A percentile compares a stretch with the other conserved stretches of the same genome.
Evolutionary conservation across 2,888 invertebrate genomes (phyloP).

Genomic region (Aplocera efformata): DNA sequence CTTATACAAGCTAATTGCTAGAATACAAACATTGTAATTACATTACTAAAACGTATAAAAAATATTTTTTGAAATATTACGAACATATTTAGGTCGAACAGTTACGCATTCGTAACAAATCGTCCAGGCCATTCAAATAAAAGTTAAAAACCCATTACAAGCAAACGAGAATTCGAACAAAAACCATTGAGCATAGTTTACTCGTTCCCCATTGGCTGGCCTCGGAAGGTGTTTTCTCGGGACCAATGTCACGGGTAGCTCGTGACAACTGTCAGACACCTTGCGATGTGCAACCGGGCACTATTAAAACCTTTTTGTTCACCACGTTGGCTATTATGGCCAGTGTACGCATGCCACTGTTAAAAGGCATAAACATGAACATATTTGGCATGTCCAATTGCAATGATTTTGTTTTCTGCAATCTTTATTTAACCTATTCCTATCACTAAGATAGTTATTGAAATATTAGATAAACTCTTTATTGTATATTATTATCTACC

Average conservation of each 20-base stretch:
- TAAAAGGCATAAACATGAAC: slow-evolving; percentile 29
- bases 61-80: too few relatives aligned
- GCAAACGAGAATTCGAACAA: slow-evolving; percentile 37
- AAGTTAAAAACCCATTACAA: slow-evolving; percentile 28
- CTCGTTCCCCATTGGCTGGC: slow-evolving; percentile 40
- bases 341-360: slow-evolving; percentile 52
- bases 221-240: slow-evolving; percentile 42
- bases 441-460: too few relatives aligned
- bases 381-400: slow-evolving; percentile 13
- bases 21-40: too few relatives aligned
- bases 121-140: slow-evolving; percentile 9
- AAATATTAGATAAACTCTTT: too few relatives aligned
- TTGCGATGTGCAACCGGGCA: slow-evolving; percentile 43
- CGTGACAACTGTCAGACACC: slow-evolving; percentile 52
- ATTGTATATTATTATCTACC: too few relatives aligned
- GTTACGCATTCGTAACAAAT: background rate
- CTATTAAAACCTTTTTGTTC: slow-evolving; percentile 49
- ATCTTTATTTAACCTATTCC: too few relatives aligned
- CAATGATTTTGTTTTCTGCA: slow-evolving; percentile 8
- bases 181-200: slow-evolving; percentile 33
- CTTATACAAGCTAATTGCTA: too few relatives aligned
- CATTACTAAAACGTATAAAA: too few relatives aligned
- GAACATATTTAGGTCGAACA: too few relatives aligned
- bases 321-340: slow-evolving; percentile 43
- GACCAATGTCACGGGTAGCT: slow-evolving; percentile 42